These are phyloP conservation scores for Caenorhabditis sp. DNA, from an alignment of 2,888 invertebrate species.

Conservation along the genomic window DNA sequence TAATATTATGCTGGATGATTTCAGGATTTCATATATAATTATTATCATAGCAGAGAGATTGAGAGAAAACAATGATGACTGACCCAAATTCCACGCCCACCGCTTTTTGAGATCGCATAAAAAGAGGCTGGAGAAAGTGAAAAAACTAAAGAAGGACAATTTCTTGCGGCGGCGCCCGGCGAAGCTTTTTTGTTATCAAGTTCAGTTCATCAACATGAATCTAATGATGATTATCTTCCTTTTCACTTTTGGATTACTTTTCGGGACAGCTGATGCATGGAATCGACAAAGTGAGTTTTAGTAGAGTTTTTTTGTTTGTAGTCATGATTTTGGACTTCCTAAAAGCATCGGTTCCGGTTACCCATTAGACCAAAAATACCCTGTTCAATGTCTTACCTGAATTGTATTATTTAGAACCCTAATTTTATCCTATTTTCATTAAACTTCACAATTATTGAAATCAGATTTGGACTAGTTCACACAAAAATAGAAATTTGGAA, in stretches of 20 bases:
- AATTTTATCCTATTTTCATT: no score
- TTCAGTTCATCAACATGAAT: neutral
- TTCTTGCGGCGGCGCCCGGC: neutral
- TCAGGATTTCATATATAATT: neutral
- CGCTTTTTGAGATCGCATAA: neutral
- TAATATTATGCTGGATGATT: neutral
- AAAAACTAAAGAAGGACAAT: neutral
- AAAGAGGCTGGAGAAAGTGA: constrained; percentile 1
- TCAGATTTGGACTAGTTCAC: no score
- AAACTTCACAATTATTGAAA: no score
- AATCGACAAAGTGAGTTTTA: constrained; percentile 36
- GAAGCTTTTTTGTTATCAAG: neutral
- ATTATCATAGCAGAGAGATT: neutral
- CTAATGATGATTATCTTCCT: neutral
- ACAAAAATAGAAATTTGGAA: no score
- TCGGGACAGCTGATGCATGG: constrained; percentile 19
- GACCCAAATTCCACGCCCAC: constrained; percentile 1
- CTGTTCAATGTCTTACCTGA: no score
- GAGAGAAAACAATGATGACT: no score
- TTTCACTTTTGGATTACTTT: constrained; percentile 2
- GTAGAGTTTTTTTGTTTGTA: no score
- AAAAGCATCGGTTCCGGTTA: no score
- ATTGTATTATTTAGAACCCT: no score
- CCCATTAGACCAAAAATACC: no score
- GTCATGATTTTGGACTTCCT: no score